Evolutionary conservation across 1,140 invertebrate species (phyloP).

Genomic region (Pomacea maculata): DNA sequence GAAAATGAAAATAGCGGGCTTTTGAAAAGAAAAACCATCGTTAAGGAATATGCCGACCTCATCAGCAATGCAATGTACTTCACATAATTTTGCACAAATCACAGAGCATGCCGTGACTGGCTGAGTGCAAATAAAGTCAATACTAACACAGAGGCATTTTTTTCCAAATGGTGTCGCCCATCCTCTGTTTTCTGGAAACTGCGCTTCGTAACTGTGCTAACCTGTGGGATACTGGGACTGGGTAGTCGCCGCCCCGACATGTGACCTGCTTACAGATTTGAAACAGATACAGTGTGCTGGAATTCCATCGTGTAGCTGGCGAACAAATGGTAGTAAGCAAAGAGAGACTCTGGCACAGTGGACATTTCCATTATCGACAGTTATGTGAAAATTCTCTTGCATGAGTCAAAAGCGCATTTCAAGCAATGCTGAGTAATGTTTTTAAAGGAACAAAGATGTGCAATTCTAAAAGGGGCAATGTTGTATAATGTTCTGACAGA

Average conservation of each 20-base stretch:
- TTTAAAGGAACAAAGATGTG: neutral
- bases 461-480: neutral
- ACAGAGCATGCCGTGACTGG: neutral
- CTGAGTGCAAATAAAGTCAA: neutral
- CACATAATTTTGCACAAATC: neutral
- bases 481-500: neutral
- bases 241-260: constrained; percentile 1
- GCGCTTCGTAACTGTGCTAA: constrained; percentile 55
- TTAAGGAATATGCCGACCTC: neutral
- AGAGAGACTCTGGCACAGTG: neutral
- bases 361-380: too few relatives aligned
- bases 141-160: neutral
- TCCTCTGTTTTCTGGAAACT: constrained; percentile 49
- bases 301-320: neutral
- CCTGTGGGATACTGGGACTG: constrained; percentile 30
- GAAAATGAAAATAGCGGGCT: neutral
- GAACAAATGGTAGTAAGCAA: neutral
- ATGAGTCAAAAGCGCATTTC: neutral
- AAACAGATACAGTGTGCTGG: neutral
- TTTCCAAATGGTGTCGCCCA: constrained; percentile 5
- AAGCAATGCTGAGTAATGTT: neutral
- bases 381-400: neutral
- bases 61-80: too few relatives aligned
- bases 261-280: neutral
- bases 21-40: neutral